These are phyloP conservation scores for Sipunculus nudus DNA, from an alignment of 2,888 invertebrate species.

Conservation along the genomic window DNA sequence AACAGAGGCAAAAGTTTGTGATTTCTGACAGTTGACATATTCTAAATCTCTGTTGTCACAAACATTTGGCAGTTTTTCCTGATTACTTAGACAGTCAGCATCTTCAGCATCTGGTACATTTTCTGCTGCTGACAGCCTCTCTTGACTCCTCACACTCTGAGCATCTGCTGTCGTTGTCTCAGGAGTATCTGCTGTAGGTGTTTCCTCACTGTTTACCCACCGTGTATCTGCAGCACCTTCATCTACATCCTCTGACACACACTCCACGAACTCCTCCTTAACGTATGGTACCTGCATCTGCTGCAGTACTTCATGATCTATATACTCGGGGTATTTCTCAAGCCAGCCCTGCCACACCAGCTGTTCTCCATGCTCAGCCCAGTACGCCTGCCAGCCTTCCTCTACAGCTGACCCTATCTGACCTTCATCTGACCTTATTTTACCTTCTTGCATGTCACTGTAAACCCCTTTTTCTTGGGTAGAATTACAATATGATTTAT, in stretches of 20 bases:
- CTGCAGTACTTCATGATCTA: conserved; percentile 9
- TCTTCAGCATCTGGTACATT: no score
- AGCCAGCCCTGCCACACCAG: conserved; percentile 59
- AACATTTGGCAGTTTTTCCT: no score
- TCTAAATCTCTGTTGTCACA: no score
- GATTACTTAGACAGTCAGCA: no score
- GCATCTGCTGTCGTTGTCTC: not conserved
- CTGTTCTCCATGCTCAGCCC: conserved; percentile 56
- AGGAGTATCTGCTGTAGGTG: not conserved
- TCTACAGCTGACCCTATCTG: conserved; percentile 34
- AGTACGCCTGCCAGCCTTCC: conserved; percentile 51
- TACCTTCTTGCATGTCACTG: not conserved
- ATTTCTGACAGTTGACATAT: no score
- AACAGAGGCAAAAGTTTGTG: no score
- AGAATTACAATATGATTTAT: not conserved
- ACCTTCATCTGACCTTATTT: not conserved
- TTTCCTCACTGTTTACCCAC: not conserved
- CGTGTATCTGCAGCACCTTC: not conserved
- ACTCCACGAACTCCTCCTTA: conserved; percentile 1
- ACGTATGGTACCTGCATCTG: conserved; percentile 12
- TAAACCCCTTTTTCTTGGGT: not conserved
- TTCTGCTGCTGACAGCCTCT: no score
- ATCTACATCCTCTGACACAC: not conserved
- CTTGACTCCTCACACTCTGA: no score
- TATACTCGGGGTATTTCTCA: conserved; percentile 55